Evolutionary conservation across 2,888 invertebrate species (phyloP).

Genomic region (Sussaba pulchella): DNA sequence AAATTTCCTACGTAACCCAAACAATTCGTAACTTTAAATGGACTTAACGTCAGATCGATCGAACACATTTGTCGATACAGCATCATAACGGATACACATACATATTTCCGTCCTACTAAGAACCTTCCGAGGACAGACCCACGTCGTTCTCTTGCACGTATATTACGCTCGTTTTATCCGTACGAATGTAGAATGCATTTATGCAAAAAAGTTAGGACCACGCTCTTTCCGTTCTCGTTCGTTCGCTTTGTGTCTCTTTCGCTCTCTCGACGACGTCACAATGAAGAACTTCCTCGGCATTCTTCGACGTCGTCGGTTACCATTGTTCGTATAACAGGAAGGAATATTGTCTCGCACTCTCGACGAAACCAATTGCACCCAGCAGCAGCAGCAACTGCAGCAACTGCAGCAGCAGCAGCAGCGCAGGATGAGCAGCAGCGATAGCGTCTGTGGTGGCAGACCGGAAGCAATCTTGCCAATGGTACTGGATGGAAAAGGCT

Average conservation of each 20-base stretch:
- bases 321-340: conserved; percentile 37
- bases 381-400: conserved; percentile 8
- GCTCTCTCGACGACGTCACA: conserved; percentile 15
- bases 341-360: conserved; percentile 37
- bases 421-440: conserved; percentile 6
- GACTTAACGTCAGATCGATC: neutral
- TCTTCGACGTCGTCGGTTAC: conserved; percentile 43
- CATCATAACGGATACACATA: conserved; percentile 11
- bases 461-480: conserved; percentile 40
- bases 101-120: conserved; percentile 60
- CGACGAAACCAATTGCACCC: conserved; percentile 46
- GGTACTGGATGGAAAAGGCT: neutral
- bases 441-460: conserved; percentile 10
- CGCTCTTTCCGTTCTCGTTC: neutral
- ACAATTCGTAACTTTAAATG: no score
- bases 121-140: conserved; percentile 9
- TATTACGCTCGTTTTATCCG: neutral
- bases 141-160: neutral
- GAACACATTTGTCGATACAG: neutral
- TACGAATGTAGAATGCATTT: neutral
- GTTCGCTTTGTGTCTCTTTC: neutral
- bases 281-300: conserved; percentile 44
- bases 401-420: conserved; percentile 1
- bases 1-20: no score
- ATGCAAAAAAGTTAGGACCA: conserved; percentile 18